Evolutionary conservation across 1,140 invertebrate species (phyloP).

Genomic region (Ladona fulva): DNA sequence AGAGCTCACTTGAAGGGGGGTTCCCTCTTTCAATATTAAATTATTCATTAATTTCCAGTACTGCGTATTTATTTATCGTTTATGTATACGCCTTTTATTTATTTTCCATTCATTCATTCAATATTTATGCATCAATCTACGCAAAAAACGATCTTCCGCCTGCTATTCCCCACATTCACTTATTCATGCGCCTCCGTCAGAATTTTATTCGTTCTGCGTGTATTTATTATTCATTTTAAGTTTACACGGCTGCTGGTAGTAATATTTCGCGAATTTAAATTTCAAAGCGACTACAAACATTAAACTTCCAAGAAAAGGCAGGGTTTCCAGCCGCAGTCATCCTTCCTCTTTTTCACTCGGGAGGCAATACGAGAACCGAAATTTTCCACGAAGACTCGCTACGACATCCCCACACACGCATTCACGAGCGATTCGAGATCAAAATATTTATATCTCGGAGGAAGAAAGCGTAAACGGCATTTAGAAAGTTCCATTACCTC

Average conservation of each 20-base stretch:
- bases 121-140: slow-evolving; percentile 6
- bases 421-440: not conserved
- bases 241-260: not conserved
- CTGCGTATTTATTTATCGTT: slow-evolving; percentile 2
- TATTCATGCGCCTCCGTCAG: not conserved
- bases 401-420: too few species aligned
- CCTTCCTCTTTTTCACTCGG: not conserved
- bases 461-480: not conserved
- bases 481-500: not conserved
- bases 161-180: not conserved
- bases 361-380: not conserved
- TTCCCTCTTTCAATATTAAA: slow-evolving; percentile 5
- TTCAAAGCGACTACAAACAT: not conserved
- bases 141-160: slow-evolving; percentile 3
- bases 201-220: not conserved
- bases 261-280: slow-evolving; percentile 8
- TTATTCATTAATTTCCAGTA: slow-evolving; percentile 7
- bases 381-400: not conserved
- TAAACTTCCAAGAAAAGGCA: not conserved
- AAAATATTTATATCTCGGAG: not conserved
- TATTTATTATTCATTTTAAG: slow-evolving; percentile 11
- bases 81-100: slow-evolving; percentile 2
- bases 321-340: not conserved
- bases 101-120: not conserved
- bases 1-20: not conserved